Percentiles rank a stretch among this genome's conserved stretches.
phyloP scores from a whole-genome alignment of 2,797 vertebrate genomes.

The Peromyscus eremicus region DNA sequence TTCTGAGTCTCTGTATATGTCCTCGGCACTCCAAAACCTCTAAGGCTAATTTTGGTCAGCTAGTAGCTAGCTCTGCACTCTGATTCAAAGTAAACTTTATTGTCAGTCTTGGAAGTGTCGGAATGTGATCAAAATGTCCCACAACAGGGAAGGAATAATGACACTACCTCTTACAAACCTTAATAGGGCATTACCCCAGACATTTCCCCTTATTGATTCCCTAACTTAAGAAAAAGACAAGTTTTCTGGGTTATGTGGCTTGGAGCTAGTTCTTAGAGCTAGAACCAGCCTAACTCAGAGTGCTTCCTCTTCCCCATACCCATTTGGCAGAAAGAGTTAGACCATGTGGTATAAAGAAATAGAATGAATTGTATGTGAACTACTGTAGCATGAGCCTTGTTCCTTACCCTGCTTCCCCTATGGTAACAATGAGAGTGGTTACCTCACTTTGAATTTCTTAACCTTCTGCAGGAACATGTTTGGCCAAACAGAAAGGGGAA shows the following conservation, averaged over 20 bases:
- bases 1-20: neutral
- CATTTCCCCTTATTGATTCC: neutral
- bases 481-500: neutral
- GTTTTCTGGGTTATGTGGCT: neutral
- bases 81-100: neutral
- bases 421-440: constrained; percentile 7
- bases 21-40: neutral
- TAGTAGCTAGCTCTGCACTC: neutral
- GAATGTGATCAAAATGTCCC: neutral
- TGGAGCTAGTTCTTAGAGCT: neutral
- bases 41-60: neutral
- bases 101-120: neutral
- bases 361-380: neutral
- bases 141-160: neutral
- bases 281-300: neutral
- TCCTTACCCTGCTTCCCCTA: neutral
- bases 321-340: neutral
- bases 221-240: neutral
- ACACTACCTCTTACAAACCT: neutral
- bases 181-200: neutral
- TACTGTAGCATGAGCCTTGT: neutral
- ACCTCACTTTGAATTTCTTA: constrained; percentile 29
- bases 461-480: neutral
- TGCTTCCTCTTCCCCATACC: neutral
- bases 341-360: constrained; percentile 1